Evolutionary conservation across 2,797 vertebrate species (phyloP).

Genomic region (Benthosema pterotum): DNA sequence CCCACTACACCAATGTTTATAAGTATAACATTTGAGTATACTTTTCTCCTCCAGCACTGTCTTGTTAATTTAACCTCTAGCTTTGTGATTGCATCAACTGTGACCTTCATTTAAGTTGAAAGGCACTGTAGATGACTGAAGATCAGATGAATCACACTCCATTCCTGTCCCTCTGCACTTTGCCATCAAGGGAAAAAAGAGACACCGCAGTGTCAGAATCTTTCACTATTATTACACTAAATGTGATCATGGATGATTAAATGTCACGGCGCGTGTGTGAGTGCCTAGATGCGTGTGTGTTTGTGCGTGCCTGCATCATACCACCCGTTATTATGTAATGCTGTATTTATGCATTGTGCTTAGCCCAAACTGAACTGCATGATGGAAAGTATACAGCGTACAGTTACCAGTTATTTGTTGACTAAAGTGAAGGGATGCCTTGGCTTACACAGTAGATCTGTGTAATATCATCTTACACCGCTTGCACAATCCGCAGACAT

Average conservation of each 20-base stretch:
- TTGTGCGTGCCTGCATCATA: not conserved
- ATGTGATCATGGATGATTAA: too few relatives aligned
- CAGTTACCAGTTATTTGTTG: not conserved
- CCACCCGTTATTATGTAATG: too few relatives aligned
- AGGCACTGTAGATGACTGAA: not conserved
- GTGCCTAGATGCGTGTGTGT: conserved; percentile 10
- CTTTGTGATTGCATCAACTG: not conserved
- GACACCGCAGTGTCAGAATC: too few relatives aligned
- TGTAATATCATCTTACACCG: not conserved
- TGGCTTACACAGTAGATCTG: not conserved
- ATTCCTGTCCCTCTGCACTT: not conserved
- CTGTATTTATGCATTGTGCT: too few relatives aligned
- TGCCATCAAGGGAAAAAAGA: too few relatives aligned
- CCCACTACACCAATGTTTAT: too few relatives aligned
- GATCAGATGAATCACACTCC: not conserved
- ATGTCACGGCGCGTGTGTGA: not conserved
- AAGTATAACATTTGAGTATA: too few relatives aligned
- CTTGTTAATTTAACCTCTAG: not conserved
- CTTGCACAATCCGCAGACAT: not conserved
- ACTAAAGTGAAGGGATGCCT: conserved; percentile 19
- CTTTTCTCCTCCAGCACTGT: too few relatives aligned
- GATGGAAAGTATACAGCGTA: conserved; percentile 2
- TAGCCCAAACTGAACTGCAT: too few relatives aligned
- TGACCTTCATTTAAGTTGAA: not conserved
- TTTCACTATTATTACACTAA: too few relatives aligned